Conservation (phyloP, 2,888 invertebrate species). For the Lepidocyrtinus sp. region DNA sequence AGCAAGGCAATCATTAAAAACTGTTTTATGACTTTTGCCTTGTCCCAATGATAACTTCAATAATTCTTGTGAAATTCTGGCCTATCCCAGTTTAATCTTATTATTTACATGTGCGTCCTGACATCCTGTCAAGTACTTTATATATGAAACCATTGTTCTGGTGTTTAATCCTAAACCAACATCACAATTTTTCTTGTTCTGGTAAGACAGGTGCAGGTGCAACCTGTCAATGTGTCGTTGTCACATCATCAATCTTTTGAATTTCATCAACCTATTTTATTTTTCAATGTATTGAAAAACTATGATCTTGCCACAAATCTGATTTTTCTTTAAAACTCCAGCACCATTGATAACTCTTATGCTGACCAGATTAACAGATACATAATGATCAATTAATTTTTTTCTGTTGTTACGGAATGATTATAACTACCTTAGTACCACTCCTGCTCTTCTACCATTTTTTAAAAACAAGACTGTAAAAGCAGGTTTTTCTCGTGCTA, state of each 20-base stretch:
- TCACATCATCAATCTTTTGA: background rate
- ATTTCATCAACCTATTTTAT: too few species aligned
- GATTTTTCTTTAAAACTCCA: too few species aligned
- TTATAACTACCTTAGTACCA: background rate
- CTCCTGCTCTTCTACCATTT: background rate
- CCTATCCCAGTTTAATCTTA: background rate
- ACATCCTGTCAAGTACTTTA: background rate
- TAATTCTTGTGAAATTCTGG: background rate
- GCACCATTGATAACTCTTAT: too few species aligned
- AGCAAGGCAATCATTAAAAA: background rate
- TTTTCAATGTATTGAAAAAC: too few species aligned
- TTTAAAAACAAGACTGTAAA: too few species aligned
- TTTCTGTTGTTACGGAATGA: background rate
- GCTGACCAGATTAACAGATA: too few species aligned
- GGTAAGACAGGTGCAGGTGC: background rate
- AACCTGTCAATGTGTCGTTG: background rate
- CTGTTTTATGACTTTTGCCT: background rate
- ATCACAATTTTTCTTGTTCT: background rate
- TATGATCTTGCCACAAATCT: too few species aligned
- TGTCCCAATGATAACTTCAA: background rate
- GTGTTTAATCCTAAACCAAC: background rate
- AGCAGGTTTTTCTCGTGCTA: background rate
- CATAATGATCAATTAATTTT: too few species aligned
- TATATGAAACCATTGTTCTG: conserved; percentile 1
- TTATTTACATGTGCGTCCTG: background rate